Conservation (phyloP, 2,113 vertebrate genomes). For the Solea senegalensis region DNA sequence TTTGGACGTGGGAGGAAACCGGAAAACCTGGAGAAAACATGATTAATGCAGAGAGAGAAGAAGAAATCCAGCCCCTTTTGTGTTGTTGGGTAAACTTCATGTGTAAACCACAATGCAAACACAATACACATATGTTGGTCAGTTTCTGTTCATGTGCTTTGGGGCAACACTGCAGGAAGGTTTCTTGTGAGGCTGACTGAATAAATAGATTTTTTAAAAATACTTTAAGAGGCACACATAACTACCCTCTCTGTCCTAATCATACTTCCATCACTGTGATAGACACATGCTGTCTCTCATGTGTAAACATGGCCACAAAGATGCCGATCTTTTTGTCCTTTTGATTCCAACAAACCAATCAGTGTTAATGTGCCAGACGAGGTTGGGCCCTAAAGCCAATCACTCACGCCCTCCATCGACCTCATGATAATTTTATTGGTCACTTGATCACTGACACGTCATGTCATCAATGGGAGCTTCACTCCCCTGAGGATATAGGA, state of each 20-base stretch:
- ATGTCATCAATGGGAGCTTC: slow-evolving; percentile 1
- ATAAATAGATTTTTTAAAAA: neutral
- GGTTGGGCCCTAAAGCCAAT: slow-evolving; percentile 25
- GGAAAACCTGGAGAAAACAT: no score
- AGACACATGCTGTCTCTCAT: neutral
- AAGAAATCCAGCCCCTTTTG: no score
- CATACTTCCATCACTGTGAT: neutral
- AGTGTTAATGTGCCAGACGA: slow-evolving; percentile 14
- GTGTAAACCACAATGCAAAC: no score
- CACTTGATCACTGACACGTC: slow-evolving; percentile 39
- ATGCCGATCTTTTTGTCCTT: neutral
- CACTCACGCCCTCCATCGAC: slow-evolving; percentile 37
- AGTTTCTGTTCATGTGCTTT: neutral
- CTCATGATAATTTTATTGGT: slow-evolving; percentile 39
- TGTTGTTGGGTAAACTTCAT: no score
- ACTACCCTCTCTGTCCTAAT: neutral
- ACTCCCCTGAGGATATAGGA: neutral
- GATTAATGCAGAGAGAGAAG: no score
- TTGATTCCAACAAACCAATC: slow-evolving; percentile 30
- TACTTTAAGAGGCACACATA: no score
- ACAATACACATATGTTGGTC: neutral
- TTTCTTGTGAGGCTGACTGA: neutral
- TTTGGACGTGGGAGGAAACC: no score
- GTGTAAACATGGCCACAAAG: slow-evolving; percentile 5
- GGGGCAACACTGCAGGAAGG: neutral